Conservation (phyloP, 2,888 invertebrate genomes). For the Cylindroiulus punctatus region DNA sequence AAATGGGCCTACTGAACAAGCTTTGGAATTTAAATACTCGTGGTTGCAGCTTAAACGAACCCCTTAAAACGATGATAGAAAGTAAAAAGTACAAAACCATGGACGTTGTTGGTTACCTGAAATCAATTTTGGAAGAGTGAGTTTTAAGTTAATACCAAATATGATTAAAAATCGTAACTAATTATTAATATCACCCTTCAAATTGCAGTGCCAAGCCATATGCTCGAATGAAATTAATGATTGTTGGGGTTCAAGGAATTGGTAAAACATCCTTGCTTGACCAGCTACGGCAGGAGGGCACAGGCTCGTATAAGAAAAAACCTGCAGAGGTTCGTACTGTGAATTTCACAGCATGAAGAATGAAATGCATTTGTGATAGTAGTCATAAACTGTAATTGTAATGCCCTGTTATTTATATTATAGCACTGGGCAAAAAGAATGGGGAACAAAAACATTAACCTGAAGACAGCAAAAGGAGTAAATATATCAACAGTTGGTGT, state of each 20-base stretch:
- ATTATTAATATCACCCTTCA: neutral
- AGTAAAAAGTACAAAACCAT: constrained; percentile 94
- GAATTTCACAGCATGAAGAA: constrained; percentile 57
- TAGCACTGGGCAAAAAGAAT: constrained; percentile 95
- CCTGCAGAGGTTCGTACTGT: constrained; percentile 72
- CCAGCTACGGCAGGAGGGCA: constrained; percentile 86
- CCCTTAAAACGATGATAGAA: constrained; percentile 88
- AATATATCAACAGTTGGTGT: constrained; percentile 97
- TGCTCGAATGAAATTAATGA: constrained; percentile 94
- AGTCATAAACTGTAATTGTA: no score
- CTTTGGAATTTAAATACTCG: constrained; percentile 95
- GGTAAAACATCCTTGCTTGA: constrained; percentile 93
- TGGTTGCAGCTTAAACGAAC: constrained; percentile 88
- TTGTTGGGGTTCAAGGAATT: constrained; percentile 79
- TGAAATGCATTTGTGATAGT: neutral
- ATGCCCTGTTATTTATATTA: neutral
- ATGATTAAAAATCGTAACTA: neutral
- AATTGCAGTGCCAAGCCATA: constrained; percentile 81
- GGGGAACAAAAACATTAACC: constrained; percentile 86
- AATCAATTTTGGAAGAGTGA: constrained; percentile 72
- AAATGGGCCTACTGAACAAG: constrained; percentile 92
- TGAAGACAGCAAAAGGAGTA: constrained; percentile 78
- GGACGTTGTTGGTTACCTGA: constrained; percentile 90
- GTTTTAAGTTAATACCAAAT: constrained; percentile 59
- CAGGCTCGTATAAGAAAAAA: constrained; percentile 76